Evolutionary conservation across 2,113 vertebrate species (phyloP).

Genomic region (Mesoclemmys tuberculata): DNA sequence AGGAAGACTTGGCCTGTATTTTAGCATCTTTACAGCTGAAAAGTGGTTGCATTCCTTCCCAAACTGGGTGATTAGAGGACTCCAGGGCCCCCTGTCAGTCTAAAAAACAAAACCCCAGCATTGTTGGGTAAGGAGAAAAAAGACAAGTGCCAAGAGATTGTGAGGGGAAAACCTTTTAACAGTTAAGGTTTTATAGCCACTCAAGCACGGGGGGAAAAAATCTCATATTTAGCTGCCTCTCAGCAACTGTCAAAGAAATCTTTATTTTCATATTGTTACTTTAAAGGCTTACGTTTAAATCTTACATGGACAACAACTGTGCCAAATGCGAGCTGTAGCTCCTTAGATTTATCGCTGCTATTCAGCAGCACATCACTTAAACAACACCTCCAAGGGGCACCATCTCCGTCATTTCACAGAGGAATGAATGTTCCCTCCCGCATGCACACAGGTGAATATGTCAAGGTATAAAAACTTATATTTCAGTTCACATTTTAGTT

Average conservation of each 20-base stretch:
- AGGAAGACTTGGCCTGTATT: neutral
- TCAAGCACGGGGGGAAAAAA: neutral
- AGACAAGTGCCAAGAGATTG: neutral
- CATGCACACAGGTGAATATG: neutral
- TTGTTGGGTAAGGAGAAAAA: neutral
- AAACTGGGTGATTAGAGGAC: neutral
- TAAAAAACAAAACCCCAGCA: fast-evolving
- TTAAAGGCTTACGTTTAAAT: conserved; percentile 6
- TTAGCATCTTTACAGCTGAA: neutral
- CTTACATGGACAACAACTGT: neutral
- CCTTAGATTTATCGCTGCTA: neutral
- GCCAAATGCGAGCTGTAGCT: neutral
- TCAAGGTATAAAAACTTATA: neutral
- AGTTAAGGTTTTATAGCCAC: neutral
- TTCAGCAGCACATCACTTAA: neutral
- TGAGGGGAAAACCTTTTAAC: neutral
- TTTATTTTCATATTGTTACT: neutral
- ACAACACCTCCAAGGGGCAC: neutral
- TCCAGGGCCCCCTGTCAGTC: neutral
- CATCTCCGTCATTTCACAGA: neutral
- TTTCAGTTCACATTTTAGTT: neutral
- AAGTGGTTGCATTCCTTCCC: neutral
- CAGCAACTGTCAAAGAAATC: neutral
- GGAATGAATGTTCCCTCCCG: neutral
- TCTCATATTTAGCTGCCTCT: neutral